Evolutionary conservation across 2,797 vertebrate species (phyloP).

Genomic region (Pipistrellus pipistrellus): DNA sequence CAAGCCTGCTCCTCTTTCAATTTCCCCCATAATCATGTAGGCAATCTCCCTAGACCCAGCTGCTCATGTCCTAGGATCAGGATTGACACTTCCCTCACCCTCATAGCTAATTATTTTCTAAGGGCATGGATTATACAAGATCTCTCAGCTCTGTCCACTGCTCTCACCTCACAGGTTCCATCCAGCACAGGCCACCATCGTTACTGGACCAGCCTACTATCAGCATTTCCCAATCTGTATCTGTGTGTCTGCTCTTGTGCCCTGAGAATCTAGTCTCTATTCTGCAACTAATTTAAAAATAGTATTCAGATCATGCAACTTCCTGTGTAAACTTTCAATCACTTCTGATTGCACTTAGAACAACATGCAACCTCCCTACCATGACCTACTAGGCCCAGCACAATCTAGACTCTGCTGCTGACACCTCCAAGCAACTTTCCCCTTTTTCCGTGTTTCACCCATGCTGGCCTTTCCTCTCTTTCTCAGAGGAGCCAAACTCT

Average conservation of each 20-base stretch:
- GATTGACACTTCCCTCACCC: neutral
- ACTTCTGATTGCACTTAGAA: neutral
- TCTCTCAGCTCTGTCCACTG: neutral
- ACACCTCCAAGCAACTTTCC: neutral
- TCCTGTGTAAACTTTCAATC: neutral
- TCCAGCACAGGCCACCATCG: neutral
- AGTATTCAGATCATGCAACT: neutral
- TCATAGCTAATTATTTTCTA: neutral
- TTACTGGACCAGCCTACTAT: neutral
- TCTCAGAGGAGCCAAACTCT: neutral
- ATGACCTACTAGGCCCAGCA: neutral
- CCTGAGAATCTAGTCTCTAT: neutral
- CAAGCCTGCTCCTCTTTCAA: neutral
- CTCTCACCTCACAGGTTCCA: neutral
- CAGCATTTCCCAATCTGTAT: neutral
- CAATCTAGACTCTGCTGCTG: neutral
- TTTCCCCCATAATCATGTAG: neutral
- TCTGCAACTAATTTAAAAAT: conserved; percentile 31
- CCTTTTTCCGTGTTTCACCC: neutral
- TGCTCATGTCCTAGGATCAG: neutral
- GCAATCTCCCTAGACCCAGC: neutral
- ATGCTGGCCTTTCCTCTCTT: neutral
- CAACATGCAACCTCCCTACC: neutral
- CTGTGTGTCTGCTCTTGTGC: neutral
- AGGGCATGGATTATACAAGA: neutral